Conservation (phyloP, 2,113 vertebrate species). For the Pollachius pollachius region DNA sequence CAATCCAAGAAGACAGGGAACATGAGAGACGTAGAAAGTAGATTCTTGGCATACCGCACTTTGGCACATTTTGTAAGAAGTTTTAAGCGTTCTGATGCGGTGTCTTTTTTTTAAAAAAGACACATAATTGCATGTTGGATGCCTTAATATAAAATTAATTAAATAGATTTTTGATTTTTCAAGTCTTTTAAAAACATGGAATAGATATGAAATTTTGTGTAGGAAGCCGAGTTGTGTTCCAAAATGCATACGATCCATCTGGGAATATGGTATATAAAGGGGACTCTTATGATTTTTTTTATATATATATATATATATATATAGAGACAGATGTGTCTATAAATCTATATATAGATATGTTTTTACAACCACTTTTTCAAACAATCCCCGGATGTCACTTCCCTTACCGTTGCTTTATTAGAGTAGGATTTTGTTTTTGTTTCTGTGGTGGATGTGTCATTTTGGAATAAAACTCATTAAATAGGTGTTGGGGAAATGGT, state of each 20-base stretch:
- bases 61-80: constrained; percentile 74
- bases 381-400: not conserved
- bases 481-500: constrained; percentile 7
- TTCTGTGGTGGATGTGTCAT: constrained; percentile 29
- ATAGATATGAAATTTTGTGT: constrained; percentile 57
- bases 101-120: constrained; percentile 62
- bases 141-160: constrained; percentile 58
- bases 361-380: not conserved
- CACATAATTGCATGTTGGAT: constrained; percentile 69
- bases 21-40: constrained; percentile 53
- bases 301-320: not conserved
- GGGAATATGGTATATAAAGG: not conserved
- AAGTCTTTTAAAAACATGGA: constrained; percentile 53
- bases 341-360: no score
- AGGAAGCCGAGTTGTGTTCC: constrained; percentile 44
- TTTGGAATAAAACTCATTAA: constrained; percentile 52
- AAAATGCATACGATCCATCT: constrained; percentile 34
- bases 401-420: constrained; percentile 26
- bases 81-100: constrained; percentile 72
- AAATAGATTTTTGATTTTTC: constrained; percentile 47
- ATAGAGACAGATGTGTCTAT: no score
- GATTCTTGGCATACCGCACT: constrained; percentile 75
- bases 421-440: constrained; percentile 18
- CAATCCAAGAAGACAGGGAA: constrained; percentile 72
- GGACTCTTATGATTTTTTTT: constrained; percentile 3